phyloP scores from a whole-genome alignment of 2,888 invertebrate genomes.

The Galerucella pusilla region DNA sequence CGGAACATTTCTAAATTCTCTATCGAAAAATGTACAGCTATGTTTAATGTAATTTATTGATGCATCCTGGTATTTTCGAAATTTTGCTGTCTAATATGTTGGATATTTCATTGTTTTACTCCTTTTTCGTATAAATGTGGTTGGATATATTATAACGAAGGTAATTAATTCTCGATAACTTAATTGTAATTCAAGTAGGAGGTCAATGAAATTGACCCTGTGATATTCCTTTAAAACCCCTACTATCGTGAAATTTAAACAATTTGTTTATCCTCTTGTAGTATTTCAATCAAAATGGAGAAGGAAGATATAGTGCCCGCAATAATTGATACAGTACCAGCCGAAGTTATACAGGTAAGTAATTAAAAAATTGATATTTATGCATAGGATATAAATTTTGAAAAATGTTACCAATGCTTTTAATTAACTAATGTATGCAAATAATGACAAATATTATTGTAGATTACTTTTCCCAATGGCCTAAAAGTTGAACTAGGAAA shows the following conservation, averaged over 20 bases:
- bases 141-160: background rate
- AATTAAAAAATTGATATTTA: background rate
- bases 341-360: background rate
- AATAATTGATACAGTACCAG: background rate
- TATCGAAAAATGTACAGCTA: too few relatives aligned
- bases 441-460: slow-evolving; percentile 32
- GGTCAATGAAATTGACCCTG: background rate
- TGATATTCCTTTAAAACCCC: background rate
- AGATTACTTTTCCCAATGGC: slow-evolving; percentile 52
- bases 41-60: background rate
- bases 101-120: background rate
- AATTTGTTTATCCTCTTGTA: background rate
- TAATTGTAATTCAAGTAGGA: background rate
- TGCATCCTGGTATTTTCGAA: background rate
- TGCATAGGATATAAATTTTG: too few relatives aligned
- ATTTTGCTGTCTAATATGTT: background rate
- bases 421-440: background rate
- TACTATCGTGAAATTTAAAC: background rate
- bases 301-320: background rate
- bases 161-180: background rate
- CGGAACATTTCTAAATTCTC: too few relatives aligned
- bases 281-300: background rate
- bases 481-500: slow-evolving; percentile 56
- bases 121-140: background rate
- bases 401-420: too few relatives aligned